These are phyloP conservation scores for Aelia acuminata DNA, from an alignment of 2,888 invertebrate genomes.

Conservation along the genomic window DNA sequence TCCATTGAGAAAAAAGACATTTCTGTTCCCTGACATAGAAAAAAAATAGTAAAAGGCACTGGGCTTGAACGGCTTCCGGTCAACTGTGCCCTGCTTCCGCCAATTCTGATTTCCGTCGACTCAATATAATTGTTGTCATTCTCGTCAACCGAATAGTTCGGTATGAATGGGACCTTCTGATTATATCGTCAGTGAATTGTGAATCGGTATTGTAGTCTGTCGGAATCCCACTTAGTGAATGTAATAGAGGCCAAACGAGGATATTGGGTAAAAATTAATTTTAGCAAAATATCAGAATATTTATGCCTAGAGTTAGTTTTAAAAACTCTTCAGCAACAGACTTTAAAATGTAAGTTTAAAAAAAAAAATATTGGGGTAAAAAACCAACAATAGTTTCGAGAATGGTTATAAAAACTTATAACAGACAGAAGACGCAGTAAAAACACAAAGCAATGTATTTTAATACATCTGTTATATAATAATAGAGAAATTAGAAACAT, in stretches of 20 bases:
- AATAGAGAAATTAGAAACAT: too few relatives aligned
- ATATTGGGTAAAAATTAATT: not conserved
- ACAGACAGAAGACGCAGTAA: too few relatives aligned
- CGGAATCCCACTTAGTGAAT: not conserved
- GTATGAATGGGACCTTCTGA: slow-evolving; percentile 19
- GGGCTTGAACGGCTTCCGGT: slow-evolving; percentile 15
- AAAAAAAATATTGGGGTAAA: too few relatives aligned
- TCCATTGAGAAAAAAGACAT: slow-evolving; percentile 36
- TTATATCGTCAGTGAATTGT: not conserved
- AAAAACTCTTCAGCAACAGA: too few relatives aligned
- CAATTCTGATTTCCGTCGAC: slow-evolving; percentile 42
- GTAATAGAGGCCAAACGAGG: not conserved
- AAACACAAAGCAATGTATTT: too few relatives aligned
- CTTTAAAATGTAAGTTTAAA: too few relatives aligned
- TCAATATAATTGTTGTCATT: slow-evolving; percentile 52
- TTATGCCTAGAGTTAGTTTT: too few relatives aligned
- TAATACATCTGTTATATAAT: too few relatives aligned
- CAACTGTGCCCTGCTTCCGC: slow-evolving; percentile 43
- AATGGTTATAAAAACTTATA: too few relatives aligned
- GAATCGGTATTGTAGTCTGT: not conserved
- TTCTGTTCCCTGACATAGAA: not conserved
- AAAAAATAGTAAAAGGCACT: slow-evolving; percentile 21
- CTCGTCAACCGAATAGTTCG: not conserved
- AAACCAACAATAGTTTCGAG: too few relatives aligned
- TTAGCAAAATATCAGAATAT: not conserved